Conservation (phyloP, 2,888 invertebrate genomes). For the Melipona bicolor region DNA sequence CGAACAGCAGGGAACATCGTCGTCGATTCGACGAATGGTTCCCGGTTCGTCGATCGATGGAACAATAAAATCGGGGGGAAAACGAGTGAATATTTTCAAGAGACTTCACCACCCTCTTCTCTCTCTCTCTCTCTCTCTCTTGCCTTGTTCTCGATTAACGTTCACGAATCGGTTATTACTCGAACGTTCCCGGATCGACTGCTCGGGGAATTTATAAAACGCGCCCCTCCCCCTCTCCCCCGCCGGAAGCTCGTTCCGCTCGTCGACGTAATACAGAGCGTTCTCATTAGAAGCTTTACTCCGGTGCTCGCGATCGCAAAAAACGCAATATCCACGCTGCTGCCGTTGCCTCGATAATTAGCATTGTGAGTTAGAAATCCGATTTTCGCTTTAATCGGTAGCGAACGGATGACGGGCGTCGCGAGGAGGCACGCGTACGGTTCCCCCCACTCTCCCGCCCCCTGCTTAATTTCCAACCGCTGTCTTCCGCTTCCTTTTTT, state of each 20-base stretch:
- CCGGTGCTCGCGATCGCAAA: conserved; percentile 21
- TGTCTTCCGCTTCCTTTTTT: conserved; percentile 33
- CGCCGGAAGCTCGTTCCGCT: not conserved
- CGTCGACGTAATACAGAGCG: conserved; percentile 25
- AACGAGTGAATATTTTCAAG: conserved; percentile 39
- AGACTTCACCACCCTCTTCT: not conserved
- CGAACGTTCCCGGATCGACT: conserved; percentile 21
- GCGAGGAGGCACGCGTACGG: not conserved
- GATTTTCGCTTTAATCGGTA: conserved; percentile 41
- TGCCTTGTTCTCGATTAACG: conserved; percentile 17
- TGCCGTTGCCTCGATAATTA: conserved; percentile 46
- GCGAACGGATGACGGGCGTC: conserved; percentile 21
- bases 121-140: not conserved
- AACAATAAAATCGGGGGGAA: conserved; percentile 8
- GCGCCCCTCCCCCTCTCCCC: not conserved
- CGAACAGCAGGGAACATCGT: too few relatives aligned
- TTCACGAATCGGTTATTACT: conserved; percentile 41
- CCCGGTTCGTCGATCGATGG: conserved; percentile 29
- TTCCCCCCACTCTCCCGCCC: not conserved
- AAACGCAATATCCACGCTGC: conserved; percentile 46
- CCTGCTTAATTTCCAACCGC: conserved; percentile 17
- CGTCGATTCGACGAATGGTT: not conserved
- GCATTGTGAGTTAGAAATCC: conserved; percentile 40
- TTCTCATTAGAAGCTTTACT: conserved; percentile 46
- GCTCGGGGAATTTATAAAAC: conserved; percentile 47